These are phyloP conservation scores for Pemphigus obesinymphae DNA, from an alignment of 1,140 invertebrate genomes.

Conservation along the genomic window DNA sequence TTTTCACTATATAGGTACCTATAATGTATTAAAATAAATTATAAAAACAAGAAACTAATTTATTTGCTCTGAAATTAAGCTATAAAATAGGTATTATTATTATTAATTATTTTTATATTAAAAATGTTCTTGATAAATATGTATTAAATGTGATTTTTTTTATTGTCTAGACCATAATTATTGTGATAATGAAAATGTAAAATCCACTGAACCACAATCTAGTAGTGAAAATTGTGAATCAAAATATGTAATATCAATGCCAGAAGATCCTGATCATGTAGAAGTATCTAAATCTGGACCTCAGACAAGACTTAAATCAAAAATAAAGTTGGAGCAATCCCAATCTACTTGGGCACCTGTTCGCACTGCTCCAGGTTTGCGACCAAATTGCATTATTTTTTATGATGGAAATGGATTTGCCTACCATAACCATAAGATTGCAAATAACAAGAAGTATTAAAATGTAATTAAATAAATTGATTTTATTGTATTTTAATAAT, in stretches of 20 bases:
- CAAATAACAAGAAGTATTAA: conserved; percentile 26
- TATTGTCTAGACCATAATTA: conserved; percentile 37
- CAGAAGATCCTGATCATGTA: conserved; percentile 29
- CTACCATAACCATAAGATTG: conserved; percentile 33
- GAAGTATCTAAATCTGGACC: not conserved
- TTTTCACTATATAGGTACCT: no score
- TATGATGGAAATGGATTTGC: conserved; percentile 40
- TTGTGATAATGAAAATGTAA: conserved; percentile 29
- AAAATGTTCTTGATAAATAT: not conserved
- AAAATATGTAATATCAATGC: conserved; percentile 15
- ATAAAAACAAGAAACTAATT: no score
- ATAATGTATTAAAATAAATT: no score
- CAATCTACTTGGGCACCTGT: conserved; percentile 16
- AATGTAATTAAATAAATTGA: not conserved
- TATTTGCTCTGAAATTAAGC: no score
- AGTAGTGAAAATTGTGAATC: conserved; percentile 26
- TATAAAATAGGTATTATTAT: no score
- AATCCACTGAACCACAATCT: conserved; percentile 11
- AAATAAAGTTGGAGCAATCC: not conserved
- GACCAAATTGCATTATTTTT: conserved; percentile 26
- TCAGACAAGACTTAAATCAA: conserved; percentile 14
- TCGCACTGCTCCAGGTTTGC: conserved; percentile 27
- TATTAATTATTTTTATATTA: no score
- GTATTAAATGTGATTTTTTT: conserved; percentile 29
- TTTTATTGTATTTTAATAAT: not conserved